Evolutionary conservation across 2,888 invertebrate species (phyloP).

Genomic region (Sipunculus nudus): DNA sequence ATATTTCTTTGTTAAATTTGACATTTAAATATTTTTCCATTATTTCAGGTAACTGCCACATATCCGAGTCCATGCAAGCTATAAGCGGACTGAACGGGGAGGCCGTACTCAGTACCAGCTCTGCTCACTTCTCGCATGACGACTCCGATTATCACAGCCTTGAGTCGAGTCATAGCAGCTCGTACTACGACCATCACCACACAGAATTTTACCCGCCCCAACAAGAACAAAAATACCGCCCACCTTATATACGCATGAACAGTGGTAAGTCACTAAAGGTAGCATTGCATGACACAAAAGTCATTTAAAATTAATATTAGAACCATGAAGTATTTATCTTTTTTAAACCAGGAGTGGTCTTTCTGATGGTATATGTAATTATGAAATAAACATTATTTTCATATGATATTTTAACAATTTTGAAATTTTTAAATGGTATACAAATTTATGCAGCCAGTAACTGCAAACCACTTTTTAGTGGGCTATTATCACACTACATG

Average conservation of each 20-base stretch:
- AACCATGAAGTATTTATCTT: no score
- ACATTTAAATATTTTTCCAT: conserved; percentile 23
- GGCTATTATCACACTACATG: no score
- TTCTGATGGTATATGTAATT: no score
- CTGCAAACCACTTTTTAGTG: no score
- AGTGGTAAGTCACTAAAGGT: conserved; percentile 30
- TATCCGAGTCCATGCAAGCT: conserved; percentile 65
- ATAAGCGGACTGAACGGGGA: conserved; percentile 49
- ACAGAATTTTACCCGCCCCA: conserved; percentile 80
- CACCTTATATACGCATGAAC: conserved; percentile 49
- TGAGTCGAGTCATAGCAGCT: conserved; percentile 69
- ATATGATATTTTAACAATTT: no score
- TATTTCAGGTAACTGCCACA: conserved; percentile 51
- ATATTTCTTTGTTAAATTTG: conserved; percentile 37
- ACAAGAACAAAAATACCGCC: conserved; percentile 79
- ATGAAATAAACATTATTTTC: no score
- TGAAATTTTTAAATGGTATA: no score
- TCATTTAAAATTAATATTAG: no score
- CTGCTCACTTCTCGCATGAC: conserved; percentile 52
- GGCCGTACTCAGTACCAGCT: conserved; percentile 14
- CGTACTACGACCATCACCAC: conserved; percentile 72
- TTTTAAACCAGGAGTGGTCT: no score
- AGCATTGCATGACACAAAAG: no score
- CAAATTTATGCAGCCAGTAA: no score
- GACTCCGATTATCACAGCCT: conserved; percentile 69